Conservation (phyloP, 2,888 invertebrate species). For the Trichacis sp. region DNA sequence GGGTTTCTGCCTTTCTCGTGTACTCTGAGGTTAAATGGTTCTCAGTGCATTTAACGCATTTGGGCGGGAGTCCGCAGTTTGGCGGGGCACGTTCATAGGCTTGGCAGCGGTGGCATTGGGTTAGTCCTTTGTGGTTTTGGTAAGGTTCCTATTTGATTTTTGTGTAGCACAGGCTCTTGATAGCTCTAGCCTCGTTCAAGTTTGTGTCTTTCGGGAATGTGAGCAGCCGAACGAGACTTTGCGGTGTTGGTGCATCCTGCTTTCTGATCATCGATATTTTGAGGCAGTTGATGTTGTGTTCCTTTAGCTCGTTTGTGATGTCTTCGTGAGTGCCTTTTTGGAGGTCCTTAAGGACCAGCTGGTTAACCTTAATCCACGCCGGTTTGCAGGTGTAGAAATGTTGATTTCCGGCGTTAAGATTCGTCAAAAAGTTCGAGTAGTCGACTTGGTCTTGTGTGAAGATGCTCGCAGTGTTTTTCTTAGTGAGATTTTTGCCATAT, state of each 20-base stretch:
- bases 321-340: background rate
- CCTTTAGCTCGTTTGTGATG: background rate
- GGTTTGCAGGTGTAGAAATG: conserved; percentile 14
- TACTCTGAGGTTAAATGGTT: conserved; percentile 12
- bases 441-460: too few species aligned
- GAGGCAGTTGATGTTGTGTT: background rate
- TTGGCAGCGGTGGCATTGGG: conserved; percentile 24
- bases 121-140: conserved; percentile 11
- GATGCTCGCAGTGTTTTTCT: too few species aligned
- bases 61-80: conserved; percentile 10
- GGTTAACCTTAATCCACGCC: conserved; percentile 10
- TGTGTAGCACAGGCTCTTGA: too few species aligned
- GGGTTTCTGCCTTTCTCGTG: background rate
- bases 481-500: too few species aligned
- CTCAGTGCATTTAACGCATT: conserved; percentile 16
- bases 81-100: conserved; percentile 7
- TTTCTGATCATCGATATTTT: conserved; percentile 6
- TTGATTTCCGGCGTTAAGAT: background rate
- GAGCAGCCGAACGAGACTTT: background rate
- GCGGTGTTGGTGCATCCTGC: background rate
- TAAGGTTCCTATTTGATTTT: conserved; percentile 19
- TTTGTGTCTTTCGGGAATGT: background rate
- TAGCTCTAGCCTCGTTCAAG: background rate
- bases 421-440: background rate
- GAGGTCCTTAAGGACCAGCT: too few species aligned